A percentile compares a stretch with the other conserved stretches of the same genome.
Conservation (phyloP, 2,797 vertebrate genomes). For the Picus viridis region DNA sequence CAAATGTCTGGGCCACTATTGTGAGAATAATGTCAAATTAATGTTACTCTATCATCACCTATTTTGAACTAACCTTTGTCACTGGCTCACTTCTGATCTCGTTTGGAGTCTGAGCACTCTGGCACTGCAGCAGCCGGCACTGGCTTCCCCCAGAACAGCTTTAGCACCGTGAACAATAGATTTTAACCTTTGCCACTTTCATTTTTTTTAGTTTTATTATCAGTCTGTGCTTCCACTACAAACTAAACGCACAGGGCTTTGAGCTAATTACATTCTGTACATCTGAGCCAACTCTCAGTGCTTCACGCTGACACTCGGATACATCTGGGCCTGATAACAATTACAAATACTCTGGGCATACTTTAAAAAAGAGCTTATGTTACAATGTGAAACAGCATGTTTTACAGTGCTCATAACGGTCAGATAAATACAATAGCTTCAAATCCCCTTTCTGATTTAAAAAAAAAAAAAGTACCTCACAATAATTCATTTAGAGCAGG, state of each 20-base stretch:
- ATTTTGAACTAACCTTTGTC: conserved; percentile 75
- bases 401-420: conserved; percentile 76
- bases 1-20: conserved; percentile 68
- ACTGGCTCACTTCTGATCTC: conserved; percentile 64
- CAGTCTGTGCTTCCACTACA: conserved; percentile 70
- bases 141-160: conserved; percentile 56
- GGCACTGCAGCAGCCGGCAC: not conserved
- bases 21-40: conserved; percentile 67
- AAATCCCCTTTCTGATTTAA: conserved; percentile 40
- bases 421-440: conserved; percentile 78
- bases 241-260: conserved; percentile 71
- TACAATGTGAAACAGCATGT: conserved; percentile 78
- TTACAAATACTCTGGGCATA: conserved; percentile 81
- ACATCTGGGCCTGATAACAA: conserved; percentile 83
- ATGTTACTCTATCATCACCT: conserved; percentile 72
- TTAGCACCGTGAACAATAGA: conserved; percentile 64
- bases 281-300: conserved; percentile 75
- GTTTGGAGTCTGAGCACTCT: conserved; percentile 55
- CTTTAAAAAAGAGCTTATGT: conserved; percentile 79
- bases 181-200: conserved; percentile 76
- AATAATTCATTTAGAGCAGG: conserved; percentile 74
- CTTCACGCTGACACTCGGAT: conserved; percentile 77
- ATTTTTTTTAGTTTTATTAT: conserved; percentile 77
- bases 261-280: conserved; percentile 80
- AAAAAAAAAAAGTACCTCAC: not conserved